These are phyloP conservation scores for Hemiprocne comata DNA, from an alignment of 2,113 vertebrate species.

Conservation along the genomic window DNA sequence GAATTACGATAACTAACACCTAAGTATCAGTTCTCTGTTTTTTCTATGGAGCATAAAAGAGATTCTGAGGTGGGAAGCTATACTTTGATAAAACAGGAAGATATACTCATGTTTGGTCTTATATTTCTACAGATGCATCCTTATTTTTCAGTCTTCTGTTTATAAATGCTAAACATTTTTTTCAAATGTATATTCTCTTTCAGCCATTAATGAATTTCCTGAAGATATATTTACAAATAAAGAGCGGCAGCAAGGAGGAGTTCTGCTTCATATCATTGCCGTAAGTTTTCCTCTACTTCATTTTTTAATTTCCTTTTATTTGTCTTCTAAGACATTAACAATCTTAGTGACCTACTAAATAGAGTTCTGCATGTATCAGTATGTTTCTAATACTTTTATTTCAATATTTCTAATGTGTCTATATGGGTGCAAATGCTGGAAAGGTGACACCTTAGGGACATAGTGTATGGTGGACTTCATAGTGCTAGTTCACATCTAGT, in stretches of 20 bases:
- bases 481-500: too few relatives aligned
- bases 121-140: neutral
- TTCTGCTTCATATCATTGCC: constrained; percentile 90
- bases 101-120: neutral
- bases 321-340: neutral
- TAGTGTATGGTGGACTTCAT: neutral
- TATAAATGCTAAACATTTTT: neutral
- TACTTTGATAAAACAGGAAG: neutral
- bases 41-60: neutral
- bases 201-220: constrained; percentile 96
- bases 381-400: neutral
- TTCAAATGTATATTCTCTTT: constrained; percentile 33
- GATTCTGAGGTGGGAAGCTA: neutral
- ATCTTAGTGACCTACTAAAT: neutral
- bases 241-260: constrained; percentile 86
- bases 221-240: constrained; percentile 89
- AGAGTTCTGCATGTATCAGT: neutral
- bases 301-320: neutral
- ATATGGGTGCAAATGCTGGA: neutral
- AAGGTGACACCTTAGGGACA: neutral
- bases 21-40: neutral
- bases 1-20: neutral
- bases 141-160: neutral
- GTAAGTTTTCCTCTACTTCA: constrained; percentile 77
- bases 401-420: neutral